phyloP scores from a whole-genome alignment of 2,797 vertebrate species.

The Cyclura pinguis region DNA sequence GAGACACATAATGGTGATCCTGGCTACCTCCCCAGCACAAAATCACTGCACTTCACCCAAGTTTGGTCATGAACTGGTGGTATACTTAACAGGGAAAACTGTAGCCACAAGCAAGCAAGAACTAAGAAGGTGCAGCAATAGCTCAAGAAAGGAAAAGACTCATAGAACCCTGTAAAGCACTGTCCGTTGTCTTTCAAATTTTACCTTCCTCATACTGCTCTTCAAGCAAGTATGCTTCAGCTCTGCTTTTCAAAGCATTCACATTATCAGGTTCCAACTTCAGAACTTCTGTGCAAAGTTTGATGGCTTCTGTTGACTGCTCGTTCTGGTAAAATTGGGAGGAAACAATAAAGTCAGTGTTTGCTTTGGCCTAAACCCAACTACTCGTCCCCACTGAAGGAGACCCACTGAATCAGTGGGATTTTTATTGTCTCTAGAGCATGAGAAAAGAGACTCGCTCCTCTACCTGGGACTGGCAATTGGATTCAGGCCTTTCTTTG shows the following conservation, averaged over 20 bases:
- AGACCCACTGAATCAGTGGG: too few relatives aligned
- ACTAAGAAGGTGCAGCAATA: background rate
- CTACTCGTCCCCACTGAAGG: too few relatives aligned
- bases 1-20: background rate
- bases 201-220: conserved; percentile 96
- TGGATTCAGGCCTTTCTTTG: background rate
- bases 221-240: conserved; percentile 92
- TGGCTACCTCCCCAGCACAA: background rate
- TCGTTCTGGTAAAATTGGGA: conserved; percentile 81
- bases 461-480: background rate
- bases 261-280: conserved; percentile 86
- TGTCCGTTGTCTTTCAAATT: background rate
- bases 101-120: background rate
- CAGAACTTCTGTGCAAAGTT: conserved; percentile 89
- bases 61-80: background rate
- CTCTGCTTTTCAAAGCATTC: conserved; percentile 90
- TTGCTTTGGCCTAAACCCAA: background rate
- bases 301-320: conserved; percentile 86
- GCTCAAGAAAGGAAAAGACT: background rate
- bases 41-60: background rate
- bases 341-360: background rate
- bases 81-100: background rate
- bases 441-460: too few relatives aligned
- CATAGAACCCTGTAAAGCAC: background rate
- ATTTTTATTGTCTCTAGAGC: too few relatives aligned